Conservation (phyloP, 2,113 vertebrate species). For the Tenebrosternarchus preto region DNA sequence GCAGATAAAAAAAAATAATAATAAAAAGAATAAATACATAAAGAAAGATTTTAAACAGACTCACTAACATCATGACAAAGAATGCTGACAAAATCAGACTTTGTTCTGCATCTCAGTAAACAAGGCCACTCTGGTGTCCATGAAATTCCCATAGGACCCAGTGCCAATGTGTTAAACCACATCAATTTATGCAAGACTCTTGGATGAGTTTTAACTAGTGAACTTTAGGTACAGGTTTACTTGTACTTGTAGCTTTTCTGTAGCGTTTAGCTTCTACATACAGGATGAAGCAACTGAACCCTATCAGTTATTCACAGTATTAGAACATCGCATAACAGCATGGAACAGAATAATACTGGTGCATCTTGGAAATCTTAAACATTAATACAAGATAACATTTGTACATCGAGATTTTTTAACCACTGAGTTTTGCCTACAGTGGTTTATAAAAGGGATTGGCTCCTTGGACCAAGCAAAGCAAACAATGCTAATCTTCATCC, state of each 20-base stretch:
- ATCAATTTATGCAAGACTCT: background rate
- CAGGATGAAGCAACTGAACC: background rate
- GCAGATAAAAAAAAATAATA: too few relatives aligned
- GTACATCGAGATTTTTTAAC: too few relatives aligned
- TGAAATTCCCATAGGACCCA: conserved; percentile 24
- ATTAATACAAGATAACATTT: too few relatives aligned
- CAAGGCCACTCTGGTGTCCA: conserved; percentile 37
- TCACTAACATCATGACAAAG: too few relatives aligned
- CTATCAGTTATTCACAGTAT: background rate
- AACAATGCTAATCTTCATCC: too few relatives aligned
- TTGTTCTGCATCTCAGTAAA: background rate
- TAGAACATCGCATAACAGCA: too few relatives aligned
- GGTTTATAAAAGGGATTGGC: too few relatives aligned
- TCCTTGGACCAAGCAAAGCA: too few relatives aligned
- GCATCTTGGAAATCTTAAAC: too few relatives aligned
- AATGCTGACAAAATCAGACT: background rate
- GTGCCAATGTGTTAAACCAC: background rate
- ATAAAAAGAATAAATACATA: too few relatives aligned
- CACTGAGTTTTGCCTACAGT: too few relatives aligned
- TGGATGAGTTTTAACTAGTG: background rate
- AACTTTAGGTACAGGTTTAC: background rate
- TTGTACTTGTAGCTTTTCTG: background rate
- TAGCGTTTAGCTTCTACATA: background rate
- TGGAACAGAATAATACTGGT: background rate
- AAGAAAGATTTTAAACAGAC: too few relatives aligned